A percentile compares a stretch with the other conserved stretches of the same genome.
These are phyloP conservation scores for Drosophila seguyi DNA, from an alignment of 1,140 invertebrate species.

Conservation along the genomic window DNA sequence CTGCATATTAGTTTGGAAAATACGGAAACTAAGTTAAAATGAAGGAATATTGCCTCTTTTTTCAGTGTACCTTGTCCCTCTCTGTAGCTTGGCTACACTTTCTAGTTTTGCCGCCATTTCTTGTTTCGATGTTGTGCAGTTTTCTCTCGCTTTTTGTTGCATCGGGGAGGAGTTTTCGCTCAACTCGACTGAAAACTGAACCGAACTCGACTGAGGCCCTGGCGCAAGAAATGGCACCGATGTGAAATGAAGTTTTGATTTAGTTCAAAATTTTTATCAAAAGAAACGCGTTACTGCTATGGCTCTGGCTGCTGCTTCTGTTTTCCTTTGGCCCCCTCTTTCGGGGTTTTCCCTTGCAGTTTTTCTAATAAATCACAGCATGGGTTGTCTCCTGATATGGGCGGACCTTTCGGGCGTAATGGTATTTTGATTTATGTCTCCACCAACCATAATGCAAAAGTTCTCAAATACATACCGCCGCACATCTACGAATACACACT, in stretches of 20 bases:
- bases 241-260: conserved; percentile 85
- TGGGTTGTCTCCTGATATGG: conserved; percentile 85
- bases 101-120: conserved; percentile 80
- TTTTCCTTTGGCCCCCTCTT: conserved; percentile 42
- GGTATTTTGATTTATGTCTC: conserved; percentile 85
- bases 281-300: conserved; percentile 77
- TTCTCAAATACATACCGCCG: conserved; percentile 58
- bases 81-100: conserved; percentile 57
- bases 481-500: conserved; percentile 20
- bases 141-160: conserved; percentile 72
- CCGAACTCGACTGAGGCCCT: conserved; percentile 51
- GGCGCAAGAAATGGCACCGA: conserved; percentile 85
- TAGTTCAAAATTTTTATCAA: conserved; percentile 85
- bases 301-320: conserved; percentile 60
- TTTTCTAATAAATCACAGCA: conserved; percentile 85
- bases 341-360: conserved; percentile 54
- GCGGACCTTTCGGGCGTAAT: conserved; percentile 84
- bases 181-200: conserved; percentile 79
- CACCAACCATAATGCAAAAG: conserved; percentile 78
- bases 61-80: conserved; percentile 4
- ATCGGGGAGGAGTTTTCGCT: conserved; percentile 48
- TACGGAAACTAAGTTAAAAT: too few relatives aligned
- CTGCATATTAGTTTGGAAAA: too few relatives aligned
- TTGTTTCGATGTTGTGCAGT: conserved; percentile 81
- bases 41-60: background rate